Evolutionary conservation across 2,113 vertebrate genomes (phyloP).

Genomic region (Pomatorhinus ruficollis): DNA sequence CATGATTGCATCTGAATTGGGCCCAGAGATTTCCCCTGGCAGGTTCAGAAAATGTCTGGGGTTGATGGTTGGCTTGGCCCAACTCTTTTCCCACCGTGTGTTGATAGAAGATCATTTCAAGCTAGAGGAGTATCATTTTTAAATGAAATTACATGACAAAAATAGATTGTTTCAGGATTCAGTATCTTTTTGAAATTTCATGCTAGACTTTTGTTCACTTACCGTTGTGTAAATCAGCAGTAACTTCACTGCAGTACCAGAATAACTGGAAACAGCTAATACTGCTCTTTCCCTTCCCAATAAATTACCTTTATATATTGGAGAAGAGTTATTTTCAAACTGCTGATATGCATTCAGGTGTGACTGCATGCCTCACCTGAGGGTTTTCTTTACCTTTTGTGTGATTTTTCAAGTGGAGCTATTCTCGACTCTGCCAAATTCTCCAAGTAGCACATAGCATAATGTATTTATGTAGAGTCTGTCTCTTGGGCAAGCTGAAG

Average conservation of each 20-base stretch:
- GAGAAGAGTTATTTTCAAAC: conserved; percentile 47
- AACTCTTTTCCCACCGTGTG: not conserved
- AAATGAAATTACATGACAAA: conserved; percentile 35
- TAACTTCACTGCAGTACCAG: not conserved
- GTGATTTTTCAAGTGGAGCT: conserved; percentile 48
- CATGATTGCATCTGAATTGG: not conserved
- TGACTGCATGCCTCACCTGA: conserved; percentile 41
- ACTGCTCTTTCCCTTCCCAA: not conserved
- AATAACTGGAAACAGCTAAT: not conserved
- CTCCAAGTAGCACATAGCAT: conserved; percentile 50
- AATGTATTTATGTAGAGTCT: conserved; percentile 66
- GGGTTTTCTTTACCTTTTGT: conserved; percentile 62
- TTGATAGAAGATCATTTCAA: not conserved
- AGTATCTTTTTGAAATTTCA: conserved; percentile 7
- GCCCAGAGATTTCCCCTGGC: not conserved
- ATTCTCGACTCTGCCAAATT: conserved; percentile 61
- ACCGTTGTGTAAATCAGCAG: not conserved
- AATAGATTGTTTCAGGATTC: conserved; percentile 14
- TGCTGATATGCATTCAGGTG: conserved; percentile 40
- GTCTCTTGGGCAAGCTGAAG: conserved; percentile 71
- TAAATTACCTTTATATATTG: conserved; percentile 41
- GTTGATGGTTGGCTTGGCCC: not conserved
- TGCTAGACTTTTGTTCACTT: not conserved
- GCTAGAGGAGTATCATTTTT: not conserved
- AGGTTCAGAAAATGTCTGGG: not conserved